phyloP scores from a whole-genome alignment of 1,140 invertebrate genomes.

The Leptinotarsa texana region DNA sequence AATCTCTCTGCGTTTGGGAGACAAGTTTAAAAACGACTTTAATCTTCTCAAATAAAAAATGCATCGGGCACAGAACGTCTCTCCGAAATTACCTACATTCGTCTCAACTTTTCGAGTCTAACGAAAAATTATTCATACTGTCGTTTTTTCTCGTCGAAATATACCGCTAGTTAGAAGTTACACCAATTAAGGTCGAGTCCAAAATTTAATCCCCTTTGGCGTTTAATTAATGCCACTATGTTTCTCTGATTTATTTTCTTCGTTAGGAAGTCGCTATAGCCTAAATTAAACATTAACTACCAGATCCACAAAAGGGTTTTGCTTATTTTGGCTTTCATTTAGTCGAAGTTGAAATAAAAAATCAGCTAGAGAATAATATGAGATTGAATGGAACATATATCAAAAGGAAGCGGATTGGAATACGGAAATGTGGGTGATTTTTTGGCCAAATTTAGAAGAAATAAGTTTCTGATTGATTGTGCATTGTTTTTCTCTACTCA shows the following conservation, averaged over 20 bases:
- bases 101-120: not conserved
- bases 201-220: slow-evolving; percentile 19
- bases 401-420: too few relatives aligned
- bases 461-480: too few relatives aligned
- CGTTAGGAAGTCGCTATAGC: slow-evolving; percentile 8
- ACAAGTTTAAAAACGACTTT: not conserved
- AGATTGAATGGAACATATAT: too few relatives aligned
- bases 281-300: slow-evolving; percentile 17
- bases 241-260: slow-evolving; percentile 18
- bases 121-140: slow-evolving; percentile 19
- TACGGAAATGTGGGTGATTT: too few relatives aligned
- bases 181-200: slow-evolving; percentile 14
- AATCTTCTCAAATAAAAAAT: not conserved
- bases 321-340: not conserved
- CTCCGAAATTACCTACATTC: slow-evolving; percentile 7
- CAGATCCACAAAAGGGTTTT: not conserved
- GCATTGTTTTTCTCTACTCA: too few relatives aligned
- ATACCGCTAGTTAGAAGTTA: slow-evolving; percentile 14
- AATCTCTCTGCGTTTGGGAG: not conserved
- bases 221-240: slow-evolving; percentile 15
- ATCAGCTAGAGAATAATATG: not conserved
- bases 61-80: not conserved
- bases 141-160: slow-evolving; percentile 1
- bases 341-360: not conserved
- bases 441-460: too few relatives aligned